Conservation (phyloP, 2,797 vertebrate genomes). For the Miichthys miiuy region DNA sequence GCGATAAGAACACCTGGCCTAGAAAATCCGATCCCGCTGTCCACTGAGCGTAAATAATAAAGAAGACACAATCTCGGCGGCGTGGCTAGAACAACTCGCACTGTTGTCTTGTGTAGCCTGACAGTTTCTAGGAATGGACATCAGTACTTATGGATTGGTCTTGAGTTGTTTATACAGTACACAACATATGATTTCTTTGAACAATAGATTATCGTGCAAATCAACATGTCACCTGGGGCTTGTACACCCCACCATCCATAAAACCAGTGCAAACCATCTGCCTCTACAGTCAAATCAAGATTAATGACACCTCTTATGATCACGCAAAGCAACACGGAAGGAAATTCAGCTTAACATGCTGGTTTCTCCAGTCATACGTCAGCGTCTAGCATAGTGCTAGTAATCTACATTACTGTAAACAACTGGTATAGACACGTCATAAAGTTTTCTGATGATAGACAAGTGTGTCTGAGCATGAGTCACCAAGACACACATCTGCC, state of each 20-base stretch:
- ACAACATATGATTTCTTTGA: slow-evolving; percentile 50
- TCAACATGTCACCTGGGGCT: slow-evolving; percentile 16
- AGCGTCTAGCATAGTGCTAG: slow-evolving; percentile 11
- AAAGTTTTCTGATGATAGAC: slow-evolving; percentile 63
- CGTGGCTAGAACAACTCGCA: slow-evolving; percentile 14
- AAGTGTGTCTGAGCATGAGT: slow-evolving; percentile 62
- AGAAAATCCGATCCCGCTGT: slow-evolving; percentile 82
- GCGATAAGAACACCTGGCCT: slow-evolving; percentile 68
- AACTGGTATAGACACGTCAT: slow-evolving; percentile 52
- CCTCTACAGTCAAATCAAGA: slow-evolving; percentile 12
- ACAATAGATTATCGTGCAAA: slow-evolving; percentile 35
- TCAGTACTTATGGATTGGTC: slow-evolving; percentile 57
- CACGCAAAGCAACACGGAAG: slow-evolving; percentile 41
- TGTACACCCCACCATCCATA: slow-evolving; percentile 5
- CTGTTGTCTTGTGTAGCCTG: slow-evolving; percentile 17
- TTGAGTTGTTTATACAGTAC: slow-evolving; percentile 44
- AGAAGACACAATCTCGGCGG: slow-evolving; percentile 74
- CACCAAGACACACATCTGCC: slow-evolving; percentile 63
- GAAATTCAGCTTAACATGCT: slow-evolving; percentile 40
- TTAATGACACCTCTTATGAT: slow-evolving; percentile 40
- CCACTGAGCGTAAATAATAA: slow-evolving; percentile 84
- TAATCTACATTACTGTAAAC: slow-evolving; percentile 67
- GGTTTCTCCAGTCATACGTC: slow-evolving; percentile 35
- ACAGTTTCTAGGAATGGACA: slow-evolving; percentile 49
- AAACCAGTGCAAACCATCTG: slow-evolving; percentile 8